These are phyloP conservation scores for Danaus plexippus DNA, from an alignment of 1,140 invertebrate species.

Conservation along the genomic window DNA sequence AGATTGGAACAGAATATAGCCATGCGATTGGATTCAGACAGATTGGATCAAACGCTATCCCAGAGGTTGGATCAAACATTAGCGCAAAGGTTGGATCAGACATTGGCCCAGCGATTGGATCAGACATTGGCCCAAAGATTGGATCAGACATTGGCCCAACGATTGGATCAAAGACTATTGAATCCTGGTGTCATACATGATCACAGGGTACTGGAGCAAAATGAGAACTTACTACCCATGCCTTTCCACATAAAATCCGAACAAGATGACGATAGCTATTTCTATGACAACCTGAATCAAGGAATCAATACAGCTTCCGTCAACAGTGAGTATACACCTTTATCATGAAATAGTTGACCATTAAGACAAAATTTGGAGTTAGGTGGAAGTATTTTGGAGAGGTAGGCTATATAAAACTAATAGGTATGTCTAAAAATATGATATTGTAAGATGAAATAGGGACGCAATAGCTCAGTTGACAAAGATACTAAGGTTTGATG, in stretches of 20 bases:
- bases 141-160: conserved; percentile 28
- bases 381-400: too few species aligned
- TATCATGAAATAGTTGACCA: conserved; percentile 2
- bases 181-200: conserved; percentile 26
- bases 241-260: conserved; percentile 60
- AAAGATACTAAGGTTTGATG: too few species aligned
- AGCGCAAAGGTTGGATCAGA: conserved; percentile 34
- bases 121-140: conserved; percentile 32
- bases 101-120: conserved; percentile 26
- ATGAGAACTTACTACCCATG: conserved; percentile 42
- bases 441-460: not conserved
- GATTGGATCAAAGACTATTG: conserved; percentile 33
- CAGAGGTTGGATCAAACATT: conserved; percentile 32
- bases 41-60: conserved; percentile 31
- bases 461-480: too few species aligned
- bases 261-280: conserved; percentile 58
- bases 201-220: conserved; percentile 31
- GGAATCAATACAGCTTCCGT: conserved; percentile 26
- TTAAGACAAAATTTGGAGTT: too few species aligned
- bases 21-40: conserved; percentile 29
- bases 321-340: conserved; percentile 40
- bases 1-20: conserved; percentile 34
- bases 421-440: conserved; percentile 13
- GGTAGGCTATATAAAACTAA: not conserved
- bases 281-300: conserved; percentile 50